Conservation (phyloP, 64 coral and sea anemone species). For the Anthopleura sola region DNA sequence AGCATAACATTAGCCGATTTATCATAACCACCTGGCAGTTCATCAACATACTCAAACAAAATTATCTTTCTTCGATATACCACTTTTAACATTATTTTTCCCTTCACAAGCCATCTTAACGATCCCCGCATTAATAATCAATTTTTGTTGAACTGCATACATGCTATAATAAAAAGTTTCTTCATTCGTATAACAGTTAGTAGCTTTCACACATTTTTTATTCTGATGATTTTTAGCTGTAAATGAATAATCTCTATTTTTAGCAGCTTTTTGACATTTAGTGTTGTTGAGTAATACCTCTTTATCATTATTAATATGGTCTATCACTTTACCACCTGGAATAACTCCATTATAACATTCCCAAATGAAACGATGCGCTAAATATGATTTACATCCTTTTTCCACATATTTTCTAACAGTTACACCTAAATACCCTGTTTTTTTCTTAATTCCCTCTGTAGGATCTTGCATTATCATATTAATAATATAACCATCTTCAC, state of each 20-base stretch:
- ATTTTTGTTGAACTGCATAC: slow-evolving; percentile 34
- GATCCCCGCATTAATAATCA: slow-evolving; percentile 39
- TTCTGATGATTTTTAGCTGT: slow-evolving; percentile 18
- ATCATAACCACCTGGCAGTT: too few species aligned
- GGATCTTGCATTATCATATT: slow-evolving; percentile 3
- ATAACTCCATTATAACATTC: slow-evolving; percentile 29
- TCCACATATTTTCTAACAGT: slow-evolving; percentile 28
- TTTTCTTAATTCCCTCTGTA: slow-evolving; percentile 5
- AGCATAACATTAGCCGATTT: too few species aligned
- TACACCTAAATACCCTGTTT: slow-evolving; percentile 9
- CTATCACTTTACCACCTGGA: slow-evolving; percentile 18
- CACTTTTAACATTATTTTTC: slow-evolving; percentile 22
- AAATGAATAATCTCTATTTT: slow-evolving; percentile 36
- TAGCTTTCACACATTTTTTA: slow-evolving; percentile 34
- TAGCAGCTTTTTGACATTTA: slow-evolving; percentile 22
- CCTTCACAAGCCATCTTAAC: slow-evolving; percentile 41
- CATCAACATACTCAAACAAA: too few species aligned
- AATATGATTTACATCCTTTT: neutral
- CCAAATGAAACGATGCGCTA: slow-evolving; percentile 32
- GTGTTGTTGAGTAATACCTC: too few species aligned
- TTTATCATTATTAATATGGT: slow-evolving; percentile 27
- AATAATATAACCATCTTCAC: slow-evolving; percentile 18
- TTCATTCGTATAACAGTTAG: slow-evolving; percentile 12
- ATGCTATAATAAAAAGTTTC: slow-evolving; percentile 25
- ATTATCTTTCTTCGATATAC: slow-evolving; percentile 12